Conservation (phyloP, 2,888 invertebrate genomes). For the Tigriopus californicus region DNA sequence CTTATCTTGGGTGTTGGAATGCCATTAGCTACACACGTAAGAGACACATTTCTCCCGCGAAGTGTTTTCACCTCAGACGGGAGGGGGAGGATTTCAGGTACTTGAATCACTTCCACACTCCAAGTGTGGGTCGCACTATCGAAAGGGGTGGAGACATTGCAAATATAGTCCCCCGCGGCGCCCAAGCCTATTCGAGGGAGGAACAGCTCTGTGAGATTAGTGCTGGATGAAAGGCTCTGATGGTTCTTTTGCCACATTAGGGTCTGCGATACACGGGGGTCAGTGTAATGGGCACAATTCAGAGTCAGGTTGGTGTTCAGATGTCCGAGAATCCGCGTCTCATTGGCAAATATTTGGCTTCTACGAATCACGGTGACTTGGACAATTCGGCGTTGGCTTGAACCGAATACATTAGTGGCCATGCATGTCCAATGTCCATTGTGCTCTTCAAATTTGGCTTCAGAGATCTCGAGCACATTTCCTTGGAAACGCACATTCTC, state of each 20-base stretch:
- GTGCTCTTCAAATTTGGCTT: too few relatives aligned
- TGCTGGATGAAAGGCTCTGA: neutral
- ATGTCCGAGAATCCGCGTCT: neutral
- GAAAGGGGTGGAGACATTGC: constrained; percentile 3
- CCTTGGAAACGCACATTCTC: too few relatives aligned
- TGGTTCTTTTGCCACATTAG: neutral
- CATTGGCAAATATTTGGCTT: too few relatives aligned
- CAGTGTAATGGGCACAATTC: constrained; percentile 2
- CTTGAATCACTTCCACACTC: constrained; percentile 2
- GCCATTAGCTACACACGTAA: neutral
- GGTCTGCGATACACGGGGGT: neutral
- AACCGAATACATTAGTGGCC: too few relatives aligned
- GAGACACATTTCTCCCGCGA: neutral
- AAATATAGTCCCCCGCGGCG: neutral
- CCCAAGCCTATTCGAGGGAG: neutral
- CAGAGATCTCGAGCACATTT: too few relatives aligned
- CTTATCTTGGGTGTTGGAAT: neutral
- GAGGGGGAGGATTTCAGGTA: constrained; percentile 4
- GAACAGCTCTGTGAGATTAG: neutral
- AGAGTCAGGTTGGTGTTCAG: constrained; percentile 2
- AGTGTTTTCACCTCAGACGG: neutral
- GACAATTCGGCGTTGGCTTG: too few relatives aligned
- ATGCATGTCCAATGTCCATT: too few relatives aligned
- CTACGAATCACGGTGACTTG: too few relatives aligned
- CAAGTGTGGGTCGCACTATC: neutral